Evolutionary conservation across 1,140 invertebrate species (phyloP).

Genomic region (Andrena cerasifolii): DNA sequence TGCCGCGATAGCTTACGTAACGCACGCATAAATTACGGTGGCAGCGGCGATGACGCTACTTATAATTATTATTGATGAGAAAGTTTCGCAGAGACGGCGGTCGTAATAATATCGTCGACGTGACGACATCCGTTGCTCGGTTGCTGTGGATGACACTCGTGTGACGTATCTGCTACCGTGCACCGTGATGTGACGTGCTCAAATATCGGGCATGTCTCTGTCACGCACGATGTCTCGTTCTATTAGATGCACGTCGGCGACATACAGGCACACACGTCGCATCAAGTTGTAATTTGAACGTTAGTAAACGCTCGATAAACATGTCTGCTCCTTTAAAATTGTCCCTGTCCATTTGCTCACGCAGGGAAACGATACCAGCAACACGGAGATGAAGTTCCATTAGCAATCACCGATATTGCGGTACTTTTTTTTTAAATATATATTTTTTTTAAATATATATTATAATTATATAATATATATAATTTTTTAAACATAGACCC

Average conservation of each 20-base stretch:
- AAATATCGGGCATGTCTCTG: conserved; percentile 39
- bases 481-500: no score
- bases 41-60: neutral
- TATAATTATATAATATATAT: no score
- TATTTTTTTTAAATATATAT: no score
- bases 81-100: neutral
- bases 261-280: neutral
- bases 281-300: neutral
- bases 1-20: neutral
- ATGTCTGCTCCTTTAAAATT: neutral
- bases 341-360: neutral
- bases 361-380: neutral
- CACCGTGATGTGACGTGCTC: conserved; percentile 20
- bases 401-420: no score
- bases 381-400: no score
- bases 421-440: no score
- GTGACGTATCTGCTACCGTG: conserved; percentile 30
- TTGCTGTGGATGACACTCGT: conserved; percentile 28
- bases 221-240: conserved; percentile 29
- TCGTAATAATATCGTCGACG: conserved; percentile 11
- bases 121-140: conserved; percentile 13
- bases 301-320: neutral
- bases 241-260: conserved; percentile 2
- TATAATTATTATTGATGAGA: neutral
- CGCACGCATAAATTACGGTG: neutral